phyloP scores from a whole-genome alignment of 2,888 invertebrate species.

The Pristionchus mayeri region DNA sequence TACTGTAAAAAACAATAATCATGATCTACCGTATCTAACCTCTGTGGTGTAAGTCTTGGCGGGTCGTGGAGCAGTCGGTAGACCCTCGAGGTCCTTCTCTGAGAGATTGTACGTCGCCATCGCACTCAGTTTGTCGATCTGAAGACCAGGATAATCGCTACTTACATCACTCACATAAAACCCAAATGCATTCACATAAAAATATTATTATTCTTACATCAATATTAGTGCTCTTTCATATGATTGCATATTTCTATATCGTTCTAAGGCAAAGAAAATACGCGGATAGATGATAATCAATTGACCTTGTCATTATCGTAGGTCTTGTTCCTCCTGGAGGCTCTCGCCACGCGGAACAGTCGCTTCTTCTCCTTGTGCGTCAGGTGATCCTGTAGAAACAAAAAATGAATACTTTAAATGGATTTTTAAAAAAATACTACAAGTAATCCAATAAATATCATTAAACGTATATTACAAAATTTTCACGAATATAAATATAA shows the following conservation, averaged over 20 bases:
- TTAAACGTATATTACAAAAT: background rate
- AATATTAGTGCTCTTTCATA: no score
- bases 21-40: background rate
- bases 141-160: background rate
- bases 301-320: slow-evolving; percentile 67
- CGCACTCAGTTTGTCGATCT: slow-evolving; percentile 56
- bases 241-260: no score
- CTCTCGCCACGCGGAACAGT: slow-evolving; percentile 50
- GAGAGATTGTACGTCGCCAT: slow-evolving; percentile 68
- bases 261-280: no score
- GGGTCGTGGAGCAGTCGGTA: slow-evolving; percentile 50
- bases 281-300: slow-evolving; percentile 11
- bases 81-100: slow-evolving; percentile 63
- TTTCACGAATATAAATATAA: background rate
- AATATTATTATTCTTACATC: no score
- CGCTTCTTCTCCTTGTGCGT: slow-evolving; percentile 47
- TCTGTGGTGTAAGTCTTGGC: slow-evolving; percentile 32
- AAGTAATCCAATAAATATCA: background rate
- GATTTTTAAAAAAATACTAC: background rate
- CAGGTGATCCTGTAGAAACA: slow-evolving; percentile 35
- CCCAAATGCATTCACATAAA: no score
- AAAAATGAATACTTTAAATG: no score
- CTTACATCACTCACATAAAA: no score
- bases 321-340: slow-evolving; percentile 42
- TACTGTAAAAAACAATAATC: no score